Evolutionary conservation across 2,113 vertebrate species (phyloP).

Genomic region (Damaliscus lunatus): DNA sequence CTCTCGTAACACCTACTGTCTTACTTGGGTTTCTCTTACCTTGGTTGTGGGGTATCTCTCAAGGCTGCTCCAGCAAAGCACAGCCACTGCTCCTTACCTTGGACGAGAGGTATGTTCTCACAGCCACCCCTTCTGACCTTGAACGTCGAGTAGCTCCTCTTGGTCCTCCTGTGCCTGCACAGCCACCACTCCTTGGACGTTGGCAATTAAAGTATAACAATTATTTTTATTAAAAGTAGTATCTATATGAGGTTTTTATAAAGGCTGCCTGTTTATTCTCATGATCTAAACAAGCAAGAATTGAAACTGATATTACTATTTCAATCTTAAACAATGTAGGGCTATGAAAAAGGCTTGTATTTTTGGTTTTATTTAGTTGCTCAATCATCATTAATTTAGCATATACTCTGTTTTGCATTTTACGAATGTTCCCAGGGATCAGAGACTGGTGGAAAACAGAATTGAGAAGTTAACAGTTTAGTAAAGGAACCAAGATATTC

Average conservation of each 20-base stretch:
- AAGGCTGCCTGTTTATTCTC: not conserved
- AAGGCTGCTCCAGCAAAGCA: too few relatives aligned
- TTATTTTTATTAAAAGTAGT: not conserved
- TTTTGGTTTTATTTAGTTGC: not conserved
- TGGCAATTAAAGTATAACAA: not conserved
- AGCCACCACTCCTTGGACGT: too few relatives aligned
- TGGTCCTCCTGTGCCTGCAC: rapidly evolving
- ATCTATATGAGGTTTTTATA: not conserved
- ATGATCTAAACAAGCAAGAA: not conserved
- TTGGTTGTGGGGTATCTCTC: too few relatives aligned
- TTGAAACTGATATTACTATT: not conserved
- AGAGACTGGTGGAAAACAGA: not conserved
- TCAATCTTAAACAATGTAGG: not conserved
- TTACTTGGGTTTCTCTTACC: too few relatives aligned
- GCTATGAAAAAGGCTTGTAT: not conserved
- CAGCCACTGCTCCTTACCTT: too few relatives aligned
- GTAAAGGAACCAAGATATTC: not conserved
- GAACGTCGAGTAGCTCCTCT: too few relatives aligned
- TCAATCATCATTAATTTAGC: not conserved
- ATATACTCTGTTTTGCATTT: not conserved
- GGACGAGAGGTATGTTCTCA: too few relatives aligned
- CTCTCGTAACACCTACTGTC: rapidly evolving
- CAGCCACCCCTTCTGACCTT: too few relatives aligned
- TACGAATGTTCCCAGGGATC: not conserved
- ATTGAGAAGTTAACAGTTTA: not conserved